A percentile compares a stretch with the other conserved stretches of the same genome.
phyloP scores from a whole-genome alignment of 2,113 vertebrate species.

The Hemicordylus capensis region DNA sequence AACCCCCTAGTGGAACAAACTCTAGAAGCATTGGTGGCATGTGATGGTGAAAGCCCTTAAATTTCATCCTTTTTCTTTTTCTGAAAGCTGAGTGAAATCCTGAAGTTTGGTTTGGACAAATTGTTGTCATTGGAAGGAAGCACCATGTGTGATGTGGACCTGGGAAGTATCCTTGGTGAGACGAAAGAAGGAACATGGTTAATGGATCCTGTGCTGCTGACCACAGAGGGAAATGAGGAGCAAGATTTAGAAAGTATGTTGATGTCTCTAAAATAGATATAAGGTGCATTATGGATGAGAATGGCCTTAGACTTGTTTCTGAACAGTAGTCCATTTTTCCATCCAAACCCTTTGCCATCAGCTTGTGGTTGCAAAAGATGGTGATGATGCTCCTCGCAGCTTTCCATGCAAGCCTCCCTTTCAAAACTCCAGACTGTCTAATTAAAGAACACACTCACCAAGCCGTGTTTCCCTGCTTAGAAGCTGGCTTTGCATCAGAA shows the following conservation, averaged over 20 bases:
- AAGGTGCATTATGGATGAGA: accelerated
- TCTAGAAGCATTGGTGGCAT: neutral
- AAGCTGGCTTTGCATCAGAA: neutral
- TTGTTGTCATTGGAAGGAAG: conserved; percentile 87
- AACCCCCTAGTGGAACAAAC: accelerated
- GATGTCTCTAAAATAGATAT: neutral
- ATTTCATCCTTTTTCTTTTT: conserved; percentile 22
- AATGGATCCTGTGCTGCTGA: conserved; percentile 56
- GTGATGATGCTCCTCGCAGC: neutral
- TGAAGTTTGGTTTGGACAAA: conserved; percentile 93
- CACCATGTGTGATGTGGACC: conserved; percentile 80
- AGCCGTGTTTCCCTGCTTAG: neutral
- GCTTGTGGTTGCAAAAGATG: neutral
- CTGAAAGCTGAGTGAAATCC: conserved; percentile 86
- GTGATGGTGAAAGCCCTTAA: conserved; percentile 1
- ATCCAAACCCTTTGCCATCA: neutral
- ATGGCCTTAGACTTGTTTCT: neutral
- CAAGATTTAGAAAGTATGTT: conserved; percentile 69
- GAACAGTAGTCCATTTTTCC: neutral
- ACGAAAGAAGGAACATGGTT: conserved; percentile 82
- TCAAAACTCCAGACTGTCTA: neutral
- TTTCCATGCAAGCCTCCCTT: neutral
- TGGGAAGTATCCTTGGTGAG: conserved; percentile 85
- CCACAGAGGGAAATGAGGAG: conserved; percentile 62
- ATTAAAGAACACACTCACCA: neutral